Evolutionary conservation across 2,797 vertebrate species (phyloP).

Genomic region (Phaenicophaeus curvirostris): DNA sequence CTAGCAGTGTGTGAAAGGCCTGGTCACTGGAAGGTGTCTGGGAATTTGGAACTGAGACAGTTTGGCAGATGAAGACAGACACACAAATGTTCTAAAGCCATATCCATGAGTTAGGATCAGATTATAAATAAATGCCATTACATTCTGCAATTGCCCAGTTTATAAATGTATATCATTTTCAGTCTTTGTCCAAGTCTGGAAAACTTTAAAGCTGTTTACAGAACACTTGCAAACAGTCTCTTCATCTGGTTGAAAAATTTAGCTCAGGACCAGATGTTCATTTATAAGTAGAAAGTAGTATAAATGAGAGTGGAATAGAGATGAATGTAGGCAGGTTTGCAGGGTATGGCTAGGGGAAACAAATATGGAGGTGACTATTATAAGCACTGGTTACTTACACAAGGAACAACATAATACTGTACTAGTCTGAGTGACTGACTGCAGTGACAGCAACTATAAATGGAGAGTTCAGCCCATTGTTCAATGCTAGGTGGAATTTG

Average conservation of each 20-base stretch:
- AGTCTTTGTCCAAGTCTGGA: not conserved
- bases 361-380: accelerated
- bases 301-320: not conserved
- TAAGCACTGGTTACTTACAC: not conserved
- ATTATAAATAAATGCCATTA: not conserved
- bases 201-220: not conserved
- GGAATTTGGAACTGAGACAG: not conserved
- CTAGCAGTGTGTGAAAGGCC: not conserved
- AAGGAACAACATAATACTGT: not conserved
- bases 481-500: not conserved
- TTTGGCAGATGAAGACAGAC: not conserved
- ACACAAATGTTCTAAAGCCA: not conserved
- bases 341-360: not conserved
- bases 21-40: not conserved
- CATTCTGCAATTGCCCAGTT: not conserved
- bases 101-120: not conserved
- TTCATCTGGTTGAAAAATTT: not conserved
- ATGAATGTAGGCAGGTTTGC: not conserved
- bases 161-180: not conserved
- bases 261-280: not conserved
- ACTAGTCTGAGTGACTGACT: not conserved
- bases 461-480: not conserved
- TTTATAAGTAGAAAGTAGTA: not conserved
- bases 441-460: not conserved
- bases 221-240: not conserved